A percentile compares a stretch with the other conserved stretches of the same genome.
phyloP scores from a whole-genome alignment of 2,113 vertebrate species.

The Uropsilus gracilis region DNA sequence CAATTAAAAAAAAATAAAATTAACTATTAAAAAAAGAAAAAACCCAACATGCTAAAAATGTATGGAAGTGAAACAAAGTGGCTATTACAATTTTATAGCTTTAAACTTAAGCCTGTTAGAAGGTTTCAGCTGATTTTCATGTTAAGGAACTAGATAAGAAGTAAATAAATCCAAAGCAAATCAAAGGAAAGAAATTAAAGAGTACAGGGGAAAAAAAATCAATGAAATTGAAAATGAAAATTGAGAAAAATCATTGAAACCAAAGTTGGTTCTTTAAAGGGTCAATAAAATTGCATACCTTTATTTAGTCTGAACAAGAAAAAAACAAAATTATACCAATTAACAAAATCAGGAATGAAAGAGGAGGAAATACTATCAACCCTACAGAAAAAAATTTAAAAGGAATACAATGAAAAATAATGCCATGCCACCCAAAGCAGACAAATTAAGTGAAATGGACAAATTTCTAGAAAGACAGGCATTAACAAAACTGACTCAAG shows the following conservation, averaged over 20 bases:
- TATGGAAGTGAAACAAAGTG: background rate
- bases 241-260: background rate
- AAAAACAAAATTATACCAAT: background rate
- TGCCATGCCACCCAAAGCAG: background rate
- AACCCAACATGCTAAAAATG: background rate
- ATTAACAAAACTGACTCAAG: background rate
- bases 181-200: background rate
- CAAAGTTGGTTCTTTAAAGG: background rate
- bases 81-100: background rate
- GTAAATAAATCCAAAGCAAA: slow-evolving; percentile 22
- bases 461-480: slow-evolving; percentile 26
- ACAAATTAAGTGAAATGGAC: background rate
- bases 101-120: background rate
- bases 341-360: background rate
- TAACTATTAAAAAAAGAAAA: too few species aligned
- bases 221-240: background rate
- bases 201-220: background rate
- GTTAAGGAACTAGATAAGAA: slow-evolving; percentile 42
- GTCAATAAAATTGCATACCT: background rate
- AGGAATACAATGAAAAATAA: background rate
- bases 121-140: background rate
- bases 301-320: background rate
- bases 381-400: background rate
- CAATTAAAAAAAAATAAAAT: too few species aligned
- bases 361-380: background rate